Percentiles rank a stretch among this genome's conserved stretches.
Conservation (phyloP, 2,888 invertebrate genomes). For the Mycalesis mineus region DNA sequence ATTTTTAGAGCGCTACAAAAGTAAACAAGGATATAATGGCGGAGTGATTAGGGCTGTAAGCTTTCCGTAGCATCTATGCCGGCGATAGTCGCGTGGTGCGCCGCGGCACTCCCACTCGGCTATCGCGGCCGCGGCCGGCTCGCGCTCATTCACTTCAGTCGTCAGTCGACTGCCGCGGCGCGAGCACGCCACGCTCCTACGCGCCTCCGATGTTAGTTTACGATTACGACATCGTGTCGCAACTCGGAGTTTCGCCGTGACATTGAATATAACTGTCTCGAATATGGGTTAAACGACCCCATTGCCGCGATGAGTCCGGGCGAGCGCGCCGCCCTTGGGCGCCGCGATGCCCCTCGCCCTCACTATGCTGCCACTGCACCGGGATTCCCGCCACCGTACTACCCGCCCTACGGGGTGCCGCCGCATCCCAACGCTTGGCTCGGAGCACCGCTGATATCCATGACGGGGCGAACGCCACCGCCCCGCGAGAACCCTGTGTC, state of each 20-base stretch:
- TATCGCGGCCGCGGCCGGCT: constrained; percentile 57
- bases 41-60: constrained; percentile 70
- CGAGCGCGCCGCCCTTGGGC: constrained; percentile 75
- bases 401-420: constrained; percentile 72
- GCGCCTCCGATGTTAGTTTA: constrained; percentile 72
- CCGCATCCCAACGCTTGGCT: constrained; percentile 83
- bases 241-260: constrained; percentile 70
- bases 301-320: constrained; percentile 71
- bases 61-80: constrained; percentile 70
- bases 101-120: constrained; percentile 64
- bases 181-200: constrained; percentile 56
- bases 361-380: constrained; percentile 71
- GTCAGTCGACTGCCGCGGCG: constrained; percentile 68
- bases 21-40: constrained; percentile 72
- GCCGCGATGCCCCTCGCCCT: constrained; percentile 75
- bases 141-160: constrained; percentile 73
- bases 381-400: constrained; percentile 74
- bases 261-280: constrained; percentile 64
- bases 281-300: constrained; percentile 86
- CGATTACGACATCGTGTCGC: constrained; percentile 73
- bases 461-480: constrained; percentile 80
- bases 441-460: constrained; percentile 88
- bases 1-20: constrained; percentile 49
- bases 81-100: constrained; percentile 60
- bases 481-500: constrained; percentile 79